Percentiles rank a stretch among this genome's conserved stretches.
Conservation (phyloP, 2,113 vertebrate species). For the Syngnathus floridae region DNA sequence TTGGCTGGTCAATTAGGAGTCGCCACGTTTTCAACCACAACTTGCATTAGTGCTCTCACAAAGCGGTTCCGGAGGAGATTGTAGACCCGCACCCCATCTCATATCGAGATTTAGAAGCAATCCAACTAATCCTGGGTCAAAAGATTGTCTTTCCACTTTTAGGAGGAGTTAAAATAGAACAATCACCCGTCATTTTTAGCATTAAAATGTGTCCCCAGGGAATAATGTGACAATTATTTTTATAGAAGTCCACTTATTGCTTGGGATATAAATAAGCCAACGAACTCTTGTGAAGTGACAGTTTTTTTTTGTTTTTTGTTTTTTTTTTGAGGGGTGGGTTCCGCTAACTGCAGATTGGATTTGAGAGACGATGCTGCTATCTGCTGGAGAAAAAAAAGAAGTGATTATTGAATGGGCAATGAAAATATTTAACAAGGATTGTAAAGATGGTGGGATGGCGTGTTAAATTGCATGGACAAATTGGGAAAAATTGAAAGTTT, state of each 20-base stretch:
- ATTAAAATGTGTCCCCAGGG: background rate
- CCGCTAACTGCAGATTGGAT: background rate
- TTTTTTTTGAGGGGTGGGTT: background rate
- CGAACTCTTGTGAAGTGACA: background rate
- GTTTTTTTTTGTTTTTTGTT: too few relatives aligned
- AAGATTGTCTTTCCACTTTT: background rate
- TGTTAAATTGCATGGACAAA: background rate
- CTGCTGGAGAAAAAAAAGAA: background rate
- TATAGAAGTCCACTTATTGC: background rate
- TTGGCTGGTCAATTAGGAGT: background rate
- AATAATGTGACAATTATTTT: background rate
- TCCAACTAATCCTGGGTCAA: background rate
- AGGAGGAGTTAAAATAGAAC: background rate
- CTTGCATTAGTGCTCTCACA: slow-evolving; percentile 4
- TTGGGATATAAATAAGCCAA: background rate
- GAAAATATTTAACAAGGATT: background rate
- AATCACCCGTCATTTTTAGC: background rate
- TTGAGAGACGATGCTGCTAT: slow-evolving; percentile 1
- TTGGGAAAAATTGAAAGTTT: background rate
- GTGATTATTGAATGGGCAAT: background rate
- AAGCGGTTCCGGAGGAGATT: background rate
- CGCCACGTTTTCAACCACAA: background rate
- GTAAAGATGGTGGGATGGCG: background rate
- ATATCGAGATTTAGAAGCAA: background rate
- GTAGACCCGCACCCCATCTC: background rate